These are phyloP conservation scores for Epinephelus cyanopodus DNA, from an alignment of 2,113 vertebrate species.

Conservation along the genomic window DNA sequence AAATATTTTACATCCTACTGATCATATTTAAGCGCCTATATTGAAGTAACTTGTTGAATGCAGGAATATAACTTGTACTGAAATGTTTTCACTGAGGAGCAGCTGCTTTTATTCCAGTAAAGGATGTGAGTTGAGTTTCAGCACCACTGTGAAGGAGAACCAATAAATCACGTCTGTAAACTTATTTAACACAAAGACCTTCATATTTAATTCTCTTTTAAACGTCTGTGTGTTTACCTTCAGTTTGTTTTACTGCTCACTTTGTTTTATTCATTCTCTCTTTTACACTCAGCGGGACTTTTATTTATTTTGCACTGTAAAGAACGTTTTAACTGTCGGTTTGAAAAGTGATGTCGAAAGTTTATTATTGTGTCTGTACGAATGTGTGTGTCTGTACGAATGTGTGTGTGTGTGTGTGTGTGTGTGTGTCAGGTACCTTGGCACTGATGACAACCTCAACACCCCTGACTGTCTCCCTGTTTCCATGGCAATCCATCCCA, in stretches of 20 bases:
- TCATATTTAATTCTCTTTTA: background rate
- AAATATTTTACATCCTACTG: too few relatives aligned
- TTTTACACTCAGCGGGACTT: background rate
- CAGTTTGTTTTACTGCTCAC: background rate
- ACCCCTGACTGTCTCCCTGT: constrained; percentile 40
- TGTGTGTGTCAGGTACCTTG: constrained; percentile 38
- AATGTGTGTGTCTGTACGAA: too few relatives aligned
- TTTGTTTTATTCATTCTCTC: too few relatives aligned
- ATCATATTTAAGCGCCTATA: too few relatives aligned
- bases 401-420: constrained; percentile 25
- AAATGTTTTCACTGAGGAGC: too few relatives aligned
- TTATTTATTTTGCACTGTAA: background rate
- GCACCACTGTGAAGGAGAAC: background rate
- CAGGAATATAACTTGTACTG: too few relatives aligned
- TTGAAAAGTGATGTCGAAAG: background rate
- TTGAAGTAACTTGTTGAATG: too few relatives aligned
- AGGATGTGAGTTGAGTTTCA: background rate
- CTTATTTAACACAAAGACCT: background rate
- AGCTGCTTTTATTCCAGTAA: background rate
- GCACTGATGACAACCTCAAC: constrained; percentile 8
- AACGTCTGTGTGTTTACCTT: background rate
- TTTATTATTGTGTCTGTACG: constrained; percentile 6
- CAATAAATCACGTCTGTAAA: background rate
- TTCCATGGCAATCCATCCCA: constrained; percentile 71
- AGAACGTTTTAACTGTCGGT: background rate